A percentile compares a stretch with the other conserved stretches of the same genome.
These are phyloP conservation scores for Callyntrura guangdongensis DNA, from an alignment of 2,888 invertebrate genomes.

Conservation along the genomic window DNA sequence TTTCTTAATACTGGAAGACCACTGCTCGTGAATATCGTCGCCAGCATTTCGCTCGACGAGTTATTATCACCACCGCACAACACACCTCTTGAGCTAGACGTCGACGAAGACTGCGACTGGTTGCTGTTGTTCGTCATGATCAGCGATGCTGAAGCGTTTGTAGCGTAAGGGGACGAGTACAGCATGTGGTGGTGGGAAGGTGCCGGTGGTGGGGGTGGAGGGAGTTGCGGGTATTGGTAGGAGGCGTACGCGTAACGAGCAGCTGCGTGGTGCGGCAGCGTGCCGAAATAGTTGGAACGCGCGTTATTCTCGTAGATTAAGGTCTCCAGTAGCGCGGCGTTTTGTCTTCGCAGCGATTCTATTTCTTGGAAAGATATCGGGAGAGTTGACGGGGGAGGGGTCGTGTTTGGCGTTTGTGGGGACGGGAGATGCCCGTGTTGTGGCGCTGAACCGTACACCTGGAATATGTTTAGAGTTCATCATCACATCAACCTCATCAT, in stretches of 20 bases:
- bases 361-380: slow-evolving; percentile 85
- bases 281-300: slow-evolving; percentile 54
- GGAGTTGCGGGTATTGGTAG: slow-evolving; percentile 79
- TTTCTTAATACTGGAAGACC: slow-evolving; percentile 87
- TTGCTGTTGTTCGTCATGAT: slow-evolving; percentile 85
- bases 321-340: slow-evolving; percentile 82
- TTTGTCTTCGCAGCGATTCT: slow-evolving; percentile 84
- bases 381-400: slow-evolving; percentile 70
- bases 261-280: slow-evolving; percentile 55
- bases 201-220: slow-evolving; percentile 71
- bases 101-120: slow-evolving; percentile 86
- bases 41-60: slow-evolving; percentile 78
- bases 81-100: slow-evolving; percentile 87
- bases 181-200: slow-evolving; percentile 86
- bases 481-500: background rate
- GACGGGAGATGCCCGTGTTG: slow-evolving; percentile 54
- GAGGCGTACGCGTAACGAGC: slow-evolving; percentile 71
- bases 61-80: slow-evolving; percentile 85
- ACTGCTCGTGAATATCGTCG: slow-evolving; percentile 76
- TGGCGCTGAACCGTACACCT: slow-evolving; percentile 66
- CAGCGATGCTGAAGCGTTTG: slow-evolving; percentile 86
- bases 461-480: background rate
- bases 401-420: slow-evolving; percentile 39
- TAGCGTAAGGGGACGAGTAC: slow-evolving; percentile 85
- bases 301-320: slow-evolving; percentile 82